Evolutionary conservation across 2,888 invertebrate species (phyloP).

Genomic region (Auanema freiburgensis): DNA sequence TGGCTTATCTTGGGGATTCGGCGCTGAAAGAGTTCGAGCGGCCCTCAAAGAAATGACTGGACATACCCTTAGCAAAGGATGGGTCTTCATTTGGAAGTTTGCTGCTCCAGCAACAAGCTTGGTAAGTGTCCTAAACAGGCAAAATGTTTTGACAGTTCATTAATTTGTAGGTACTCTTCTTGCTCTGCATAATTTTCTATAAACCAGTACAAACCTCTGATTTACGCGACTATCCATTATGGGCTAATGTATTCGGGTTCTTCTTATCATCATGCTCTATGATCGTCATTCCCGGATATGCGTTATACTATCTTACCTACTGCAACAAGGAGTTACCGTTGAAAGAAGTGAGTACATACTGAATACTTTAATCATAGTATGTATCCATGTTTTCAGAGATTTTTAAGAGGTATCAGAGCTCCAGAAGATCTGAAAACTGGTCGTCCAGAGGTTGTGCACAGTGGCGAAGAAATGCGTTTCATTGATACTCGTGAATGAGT

Average conservation of each 20-base stretch:
- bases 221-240: conserved; percentile 74
- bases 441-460: neutral
- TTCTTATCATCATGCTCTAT: conserved; percentile 81
- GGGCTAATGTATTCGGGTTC: conserved; percentile 45
- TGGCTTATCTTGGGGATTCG: conserved; percentile 87
- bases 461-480: conserved; percentile 17
- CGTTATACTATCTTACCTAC: conserved; percentile 74
- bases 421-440: conserved; percentile 7
- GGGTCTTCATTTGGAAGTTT: conserved; percentile 83
- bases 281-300: conserved; percentile 82
- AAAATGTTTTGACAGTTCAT: neutral
- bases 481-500: conserved; percentile 5
- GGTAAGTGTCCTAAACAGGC: conserved; percentile 68
- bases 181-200: conserved; percentile 80
- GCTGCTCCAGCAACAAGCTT: conserved; percentile 83
- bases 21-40: conserved; percentile 74
- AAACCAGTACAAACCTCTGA: conserved; percentile 76
- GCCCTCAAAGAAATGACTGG: conserved; percentile 85
- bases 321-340: conserved; percentile 43
- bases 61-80: conserved; percentile 77
- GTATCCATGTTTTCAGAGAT: conserved; percentile 6
- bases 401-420: conserved; percentile 18
- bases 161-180: conserved; percentile 75
- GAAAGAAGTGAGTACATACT: conserved; percentile 34
- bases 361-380: neutral